Base-by-base conservation (phyloP, 2,113 vertebrate genomes). In the Pipa parva region DNA sequence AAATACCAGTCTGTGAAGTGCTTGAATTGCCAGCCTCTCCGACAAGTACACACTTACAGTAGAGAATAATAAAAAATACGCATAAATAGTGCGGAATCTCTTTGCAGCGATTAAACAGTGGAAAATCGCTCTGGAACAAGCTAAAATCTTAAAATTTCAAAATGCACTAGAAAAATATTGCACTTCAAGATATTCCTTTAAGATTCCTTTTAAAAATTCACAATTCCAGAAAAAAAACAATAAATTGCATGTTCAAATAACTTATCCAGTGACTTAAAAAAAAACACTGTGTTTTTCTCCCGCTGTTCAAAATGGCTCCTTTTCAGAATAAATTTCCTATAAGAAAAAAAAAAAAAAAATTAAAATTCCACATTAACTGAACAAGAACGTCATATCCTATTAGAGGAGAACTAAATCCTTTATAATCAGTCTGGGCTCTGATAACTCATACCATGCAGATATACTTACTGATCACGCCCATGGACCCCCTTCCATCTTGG, bases 211-310 rank as follows among this genome's bases (percentile, higher is more conserved):
- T 11, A 37, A 13, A 68, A 42, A 60, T 56, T n/a, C n/a, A 49
- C 10, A 20, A 29, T 13, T 18, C 13, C 42, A 59, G 29, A 28
- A 21, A 18, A 3, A 50, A 62, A 49, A 25, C 27, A 42, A 31
- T 39, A 5, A 18, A 71, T 48, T 39, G 63, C 69, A 24, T 18
- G 21, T 28, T 75, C 73, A 75, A 76, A 76, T 72, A 74, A 82
- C 59, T 80, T 77, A 76, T 55, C 2, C 4, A 60, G 9, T 74
- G 75, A 67, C 4, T 55, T 31, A 5, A n/a, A n/a, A n/a, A n/a
- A 42, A 62, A 67, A 68, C 31, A 1, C 72, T 69, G 1, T 0
- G 56, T 46, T 52, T 33, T 0, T 15, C 63, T 63, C 58, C 63
- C 27, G 45, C 31, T 68, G 21, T 37, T 59, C 46, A 9, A 8